Percentiles rank a stretch among this genome's conserved stretches.
Evolutionary conservation across 92 coral and sea anemone species (phyloP).

Genomic region (Epizoanthus fatuus): DNA sequence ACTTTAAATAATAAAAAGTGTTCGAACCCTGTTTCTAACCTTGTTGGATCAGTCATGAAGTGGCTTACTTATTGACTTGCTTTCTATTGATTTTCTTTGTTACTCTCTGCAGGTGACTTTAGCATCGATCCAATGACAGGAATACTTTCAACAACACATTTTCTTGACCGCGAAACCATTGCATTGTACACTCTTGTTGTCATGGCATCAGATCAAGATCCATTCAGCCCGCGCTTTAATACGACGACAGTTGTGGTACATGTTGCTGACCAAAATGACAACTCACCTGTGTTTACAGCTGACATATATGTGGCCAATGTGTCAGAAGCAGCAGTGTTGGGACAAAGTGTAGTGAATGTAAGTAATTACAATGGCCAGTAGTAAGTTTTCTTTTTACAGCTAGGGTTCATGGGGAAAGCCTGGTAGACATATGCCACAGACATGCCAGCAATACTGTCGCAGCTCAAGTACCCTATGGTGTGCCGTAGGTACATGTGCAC

Average conservation of each 20-base stretch:
- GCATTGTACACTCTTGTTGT: conserved; percentile 25
- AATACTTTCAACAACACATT: conserved; percentile 37
- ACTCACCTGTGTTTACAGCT: conserved; percentile 47
- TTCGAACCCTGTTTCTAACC: too few species aligned
- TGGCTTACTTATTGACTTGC: not conserved
- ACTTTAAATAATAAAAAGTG: too few species aligned
- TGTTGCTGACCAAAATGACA: conserved; percentile 56
- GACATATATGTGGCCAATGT: conserved; percentile 27
- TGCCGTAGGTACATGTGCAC: too few species aligned
- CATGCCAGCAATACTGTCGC: too few species aligned
- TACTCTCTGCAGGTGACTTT: conserved; percentile 32
- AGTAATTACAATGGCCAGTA: conserved; percentile 8
- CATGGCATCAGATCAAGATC: conserved; percentile 44
- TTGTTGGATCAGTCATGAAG: not conserved
- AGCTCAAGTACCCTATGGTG: too few species aligned
- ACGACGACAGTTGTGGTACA: conserved; percentile 43
- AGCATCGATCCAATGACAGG: conserved; percentile 51
- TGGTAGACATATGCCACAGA: too few species aligned
- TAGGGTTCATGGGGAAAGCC: too few species aligned
- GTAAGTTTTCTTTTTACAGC: not conserved
- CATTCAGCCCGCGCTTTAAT: conserved; percentile 41
- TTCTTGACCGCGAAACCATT: conserved; percentile 50
- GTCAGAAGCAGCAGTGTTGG: conserved; percentile 32
- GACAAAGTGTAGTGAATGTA: conserved; percentile 52
- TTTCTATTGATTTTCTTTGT: not conserved